A percentile compares a stretch with the other conserved stretches of the same genome.
Conservation (phyloP, 2,888 invertebrate species). For the Drosophila mimica region DNA sequence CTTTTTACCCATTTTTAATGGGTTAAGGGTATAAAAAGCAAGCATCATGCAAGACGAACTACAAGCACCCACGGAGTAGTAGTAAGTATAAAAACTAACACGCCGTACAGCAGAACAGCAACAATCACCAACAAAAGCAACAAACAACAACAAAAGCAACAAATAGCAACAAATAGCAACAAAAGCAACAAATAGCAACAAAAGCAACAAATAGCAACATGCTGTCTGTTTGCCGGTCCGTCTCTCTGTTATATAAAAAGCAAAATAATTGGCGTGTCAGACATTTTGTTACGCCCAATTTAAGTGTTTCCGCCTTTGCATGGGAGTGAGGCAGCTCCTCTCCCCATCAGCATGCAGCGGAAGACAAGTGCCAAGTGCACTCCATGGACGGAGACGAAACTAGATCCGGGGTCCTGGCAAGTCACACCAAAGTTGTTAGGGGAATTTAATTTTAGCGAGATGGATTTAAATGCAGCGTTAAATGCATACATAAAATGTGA, state of each 20-base stretch:
- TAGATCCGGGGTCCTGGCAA: slow-evolving; percentile 41
- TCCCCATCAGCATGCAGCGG: slow-evolving; percentile 23
- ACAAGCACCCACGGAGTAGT: slow-evolving; percentile 39
- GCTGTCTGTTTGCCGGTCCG: slow-evolving; percentile 6
- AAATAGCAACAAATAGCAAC: slow-evolving; percentile 10
- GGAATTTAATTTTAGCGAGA: slow-evolving; percentile 32
- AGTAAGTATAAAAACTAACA: slow-evolving; percentile 66
- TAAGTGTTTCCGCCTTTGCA: slow-evolving; percentile 72
- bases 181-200: slow-evolving; percentile 37
- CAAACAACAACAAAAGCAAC: slow-evolving; percentile 11
- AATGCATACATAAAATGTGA: slow-evolving; percentile 8
- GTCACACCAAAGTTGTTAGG: slow-evolving; percentile 36
- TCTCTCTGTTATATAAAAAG: slow-evolving; percentile 67
- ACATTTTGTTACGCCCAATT: slow-evolving; percentile 79
- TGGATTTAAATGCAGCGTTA: slow-evolving; percentile 41
- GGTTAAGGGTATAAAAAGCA: no score
- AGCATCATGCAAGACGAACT: slow-evolving; percentile 43
- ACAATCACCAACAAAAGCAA: slow-evolving; percentile 22
- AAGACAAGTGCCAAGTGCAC: slow-evolving; percentile 52
- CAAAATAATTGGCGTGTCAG: slow-evolving; percentile 79
- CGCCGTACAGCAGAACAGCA: slow-evolving; percentile 46
- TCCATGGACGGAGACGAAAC: slow-evolving; percentile 20
- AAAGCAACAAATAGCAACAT: slow-evolving; percentile 21
- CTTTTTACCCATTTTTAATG: no score
- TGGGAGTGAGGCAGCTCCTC: slow-evolving; percentile 37